These are phyloP conservation scores for Apotomis turbidana DNA, from an alignment of 2,888 invertebrate genomes.

Conservation along the genomic window DNA sequence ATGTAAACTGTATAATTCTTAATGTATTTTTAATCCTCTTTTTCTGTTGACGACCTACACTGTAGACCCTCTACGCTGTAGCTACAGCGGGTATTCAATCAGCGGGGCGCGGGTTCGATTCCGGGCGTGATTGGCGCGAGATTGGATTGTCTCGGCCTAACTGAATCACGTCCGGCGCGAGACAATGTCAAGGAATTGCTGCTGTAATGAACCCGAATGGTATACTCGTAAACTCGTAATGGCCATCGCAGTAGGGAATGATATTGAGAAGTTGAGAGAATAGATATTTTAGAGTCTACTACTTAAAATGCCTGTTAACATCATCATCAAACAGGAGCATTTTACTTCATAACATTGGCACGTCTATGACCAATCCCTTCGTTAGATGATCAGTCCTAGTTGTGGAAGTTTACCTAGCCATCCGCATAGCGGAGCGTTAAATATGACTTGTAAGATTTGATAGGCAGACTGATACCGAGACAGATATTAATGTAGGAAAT, in stretches of 20 bases:
- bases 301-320: too few species aligned
- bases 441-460: too few species aligned
- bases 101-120: conserved; percentile 17
- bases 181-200: conserved; percentile 12
- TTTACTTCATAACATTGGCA: too few species aligned
- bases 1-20: too few species aligned
- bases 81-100: conserved; percentile 13
- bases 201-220: conserved; percentile 9
- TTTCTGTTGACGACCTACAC: neutral
- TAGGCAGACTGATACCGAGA: too few species aligned
- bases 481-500: too few species aligned
- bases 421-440: too few species aligned
- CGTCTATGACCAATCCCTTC: too few species aligned
- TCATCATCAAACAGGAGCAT: too few species aligned
- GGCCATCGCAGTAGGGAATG: neutral
- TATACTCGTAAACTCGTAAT: conserved; percentile 3
- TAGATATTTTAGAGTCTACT: neutral
- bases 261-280: neutral
- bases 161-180: conserved; percentile 20
- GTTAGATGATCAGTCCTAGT: too few species aligned
- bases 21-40: neutral
- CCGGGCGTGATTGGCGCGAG: conserved; percentile 23
- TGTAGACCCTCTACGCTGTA: conserved; percentile 4
- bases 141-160: conserved; percentile 28
- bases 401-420: too few species aligned